These are phyloP conservation scores for Dicrostonyx torquatus DNA, from an alignment of 2,797 vertebrate species.

Conservation along the genomic window DNA sequence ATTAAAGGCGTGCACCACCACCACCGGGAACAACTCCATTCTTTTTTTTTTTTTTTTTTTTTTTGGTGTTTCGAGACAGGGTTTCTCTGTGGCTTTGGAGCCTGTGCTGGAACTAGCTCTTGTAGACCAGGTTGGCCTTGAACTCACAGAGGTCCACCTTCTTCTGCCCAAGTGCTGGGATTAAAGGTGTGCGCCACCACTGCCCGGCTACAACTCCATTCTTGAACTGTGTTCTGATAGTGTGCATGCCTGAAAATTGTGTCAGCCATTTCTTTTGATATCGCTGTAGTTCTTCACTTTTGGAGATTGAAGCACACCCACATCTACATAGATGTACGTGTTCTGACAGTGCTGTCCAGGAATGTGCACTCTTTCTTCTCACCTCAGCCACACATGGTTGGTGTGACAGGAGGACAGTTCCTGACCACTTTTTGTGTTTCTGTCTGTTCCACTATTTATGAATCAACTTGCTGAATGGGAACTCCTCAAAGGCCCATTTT, in stretches of 20 bases:
- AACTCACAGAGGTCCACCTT: not conserved
- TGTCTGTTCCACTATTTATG: not conserved
- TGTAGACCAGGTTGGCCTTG: too few species aligned
- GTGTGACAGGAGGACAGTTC: not conserved
- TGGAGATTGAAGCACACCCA: not conserved
- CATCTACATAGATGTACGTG: rapidly evolving
- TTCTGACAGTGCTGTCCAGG: not conserved
- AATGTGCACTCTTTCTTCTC: rapidly evolving
- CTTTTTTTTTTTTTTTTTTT: too few species aligned
- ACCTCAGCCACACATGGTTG: rapidly evolving
- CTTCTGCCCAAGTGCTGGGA: not conserved
- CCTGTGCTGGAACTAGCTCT: not conserved
- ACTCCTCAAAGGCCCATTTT: not conserved
- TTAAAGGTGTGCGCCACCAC: not conserved
- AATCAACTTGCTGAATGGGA: not conserved
- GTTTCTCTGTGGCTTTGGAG: too few species aligned
- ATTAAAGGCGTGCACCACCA: not conserved
- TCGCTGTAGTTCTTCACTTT: not conserved
- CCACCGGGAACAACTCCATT: not conserved
- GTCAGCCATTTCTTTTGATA: not conserved
- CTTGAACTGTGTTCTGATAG: not conserved
- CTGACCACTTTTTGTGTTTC: too few species aligned
- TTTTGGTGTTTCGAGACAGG: too few species aligned
- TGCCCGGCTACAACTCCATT: not conserved
- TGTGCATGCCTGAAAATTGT: not conserved